Evolutionary conservation across 2,113 vertebrate genomes (phyloP).

Genomic region (Macroglossus sobrinus): DNA sequence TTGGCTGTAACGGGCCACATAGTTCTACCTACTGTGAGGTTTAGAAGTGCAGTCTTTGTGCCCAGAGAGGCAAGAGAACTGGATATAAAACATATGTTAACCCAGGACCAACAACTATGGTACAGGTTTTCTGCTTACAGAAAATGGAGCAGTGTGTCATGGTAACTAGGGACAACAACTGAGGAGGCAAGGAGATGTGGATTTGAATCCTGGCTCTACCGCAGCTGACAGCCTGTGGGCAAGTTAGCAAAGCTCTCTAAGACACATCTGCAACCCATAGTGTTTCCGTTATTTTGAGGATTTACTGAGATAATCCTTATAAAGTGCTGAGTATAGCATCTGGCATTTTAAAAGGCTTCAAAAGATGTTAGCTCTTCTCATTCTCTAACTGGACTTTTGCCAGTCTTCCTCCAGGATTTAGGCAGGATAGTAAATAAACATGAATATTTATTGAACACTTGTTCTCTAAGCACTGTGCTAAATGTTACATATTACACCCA

Average conservation of each 20-base stretch:
- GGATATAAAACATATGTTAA: not conserved
- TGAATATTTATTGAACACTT: not conserved
- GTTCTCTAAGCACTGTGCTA: not conserved
- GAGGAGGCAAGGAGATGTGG: not conserved
- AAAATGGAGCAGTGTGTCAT: not conserved
- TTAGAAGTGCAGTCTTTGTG: not conserved
- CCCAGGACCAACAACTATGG: not conserved
- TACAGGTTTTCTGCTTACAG: not conserved
- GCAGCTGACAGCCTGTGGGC: not conserved
- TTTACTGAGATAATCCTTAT: conserved; percentile 36
- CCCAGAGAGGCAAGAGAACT: not conserved
- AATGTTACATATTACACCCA: not conserved
- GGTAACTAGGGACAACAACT: not conserved
- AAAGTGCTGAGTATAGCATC: conserved; percentile 22
- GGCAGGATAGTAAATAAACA: not conserved
- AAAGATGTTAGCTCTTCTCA: not conserved
- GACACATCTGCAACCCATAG: not conserved
- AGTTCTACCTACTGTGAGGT: not conserved
- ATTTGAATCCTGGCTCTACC: not conserved
- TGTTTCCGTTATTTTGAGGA: not conserved
- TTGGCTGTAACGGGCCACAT: not conserved
- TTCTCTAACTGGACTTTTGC: not conserved
- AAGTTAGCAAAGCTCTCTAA: not conserved
- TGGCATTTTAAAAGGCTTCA: not conserved
- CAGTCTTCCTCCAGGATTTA: not conserved